A percentile compares a stretch with the other conserved stretches of the same genome.
Conservation (phyloP, 2,888 invertebrate species). For the Sceliomorpha sp. region DNA sequence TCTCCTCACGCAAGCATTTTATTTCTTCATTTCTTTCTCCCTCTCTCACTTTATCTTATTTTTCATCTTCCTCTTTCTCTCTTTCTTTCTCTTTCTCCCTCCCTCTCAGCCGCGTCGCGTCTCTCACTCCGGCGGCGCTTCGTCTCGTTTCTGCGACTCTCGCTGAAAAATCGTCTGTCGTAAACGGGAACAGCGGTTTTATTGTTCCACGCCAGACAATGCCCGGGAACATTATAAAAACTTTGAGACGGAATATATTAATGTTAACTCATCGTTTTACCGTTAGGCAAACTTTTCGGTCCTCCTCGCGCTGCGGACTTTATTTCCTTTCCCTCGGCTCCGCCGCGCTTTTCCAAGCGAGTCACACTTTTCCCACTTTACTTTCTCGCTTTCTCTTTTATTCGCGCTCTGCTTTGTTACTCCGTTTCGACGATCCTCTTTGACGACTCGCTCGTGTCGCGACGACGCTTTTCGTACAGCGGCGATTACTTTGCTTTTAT, state of each 20-base stretch:
- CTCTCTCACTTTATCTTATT: constrained; percentile 48
- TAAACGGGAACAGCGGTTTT: constrained; percentile 79
- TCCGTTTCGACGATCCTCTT: constrained; percentile 10
- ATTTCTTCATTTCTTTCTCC: constrained; percentile 47
- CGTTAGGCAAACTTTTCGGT: constrained; percentile 79
- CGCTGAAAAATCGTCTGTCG: constrained; percentile 76
- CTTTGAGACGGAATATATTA: constrained; percentile 80
- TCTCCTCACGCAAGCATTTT: constrained; percentile 31
- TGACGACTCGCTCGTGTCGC: too few species aligned
- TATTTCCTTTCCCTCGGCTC: constrained; percentile 32
- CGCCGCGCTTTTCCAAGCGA: constrained; percentile 9
- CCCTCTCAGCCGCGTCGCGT: constrained; percentile 26
- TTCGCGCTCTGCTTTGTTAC: constrained; percentile 9
- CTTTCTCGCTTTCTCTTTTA: constrained; percentile 12
- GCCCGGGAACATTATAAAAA: constrained; percentile 79
- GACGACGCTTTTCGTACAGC: too few species aligned
- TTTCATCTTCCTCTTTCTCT: constrained; percentile 42
- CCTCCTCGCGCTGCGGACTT: constrained; percentile 36
- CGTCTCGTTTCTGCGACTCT: constrained; percentile 70
- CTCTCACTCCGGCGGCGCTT: constrained; percentile 57
- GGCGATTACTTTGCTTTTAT: too few species aligned
- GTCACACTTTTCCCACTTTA: constrained; percentile 25
- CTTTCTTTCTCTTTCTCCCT: constrained; percentile 13
- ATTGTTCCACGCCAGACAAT: constrained; percentile 79
- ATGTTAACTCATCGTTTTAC: constrained; percentile 80